These are phyloP conservation scores for Marronus borbonicus DNA, from an alignment of 2,888 invertebrate species.

Conservation along the genomic window DNA sequence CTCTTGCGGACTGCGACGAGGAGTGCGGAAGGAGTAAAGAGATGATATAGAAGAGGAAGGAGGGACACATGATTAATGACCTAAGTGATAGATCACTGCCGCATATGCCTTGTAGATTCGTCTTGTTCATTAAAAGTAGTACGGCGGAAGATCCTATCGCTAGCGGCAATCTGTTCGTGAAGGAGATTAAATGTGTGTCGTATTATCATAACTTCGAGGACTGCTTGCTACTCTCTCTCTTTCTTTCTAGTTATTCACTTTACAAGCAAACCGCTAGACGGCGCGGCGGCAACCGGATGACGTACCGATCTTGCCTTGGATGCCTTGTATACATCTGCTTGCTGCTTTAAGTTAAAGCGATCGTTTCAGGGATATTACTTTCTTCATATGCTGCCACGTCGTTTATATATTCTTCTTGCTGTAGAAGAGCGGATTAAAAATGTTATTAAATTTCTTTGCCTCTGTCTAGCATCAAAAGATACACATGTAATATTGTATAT, in stretches of 20 bases:
- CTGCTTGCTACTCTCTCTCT: background rate
- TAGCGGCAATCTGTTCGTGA: constrained; percentile 46
- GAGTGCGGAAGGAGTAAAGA: background rate
- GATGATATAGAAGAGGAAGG: background rate
- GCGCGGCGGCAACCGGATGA: background rate
- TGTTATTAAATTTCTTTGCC: constrained; percentile 14
- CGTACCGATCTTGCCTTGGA: background rate
- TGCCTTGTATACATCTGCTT: background rate
- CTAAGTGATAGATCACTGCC: constrained; percentile 48
- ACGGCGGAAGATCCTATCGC: constrained; percentile 28
- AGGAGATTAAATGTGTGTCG: constrained; percentile 48
- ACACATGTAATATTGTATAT: background rate
- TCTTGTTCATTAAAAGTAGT: constrained; percentile 51
- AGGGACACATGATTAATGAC: constrained; percentile 45
- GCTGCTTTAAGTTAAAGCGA: background rate
- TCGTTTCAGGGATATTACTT: constrained; percentile 10
- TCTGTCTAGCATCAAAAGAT: background rate
- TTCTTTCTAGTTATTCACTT: background rate
- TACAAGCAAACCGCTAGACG: background rate
- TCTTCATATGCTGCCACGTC: background rate
- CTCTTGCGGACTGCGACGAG: background rate
- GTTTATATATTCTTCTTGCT: background rate
- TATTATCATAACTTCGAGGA: constrained; percentile 46
- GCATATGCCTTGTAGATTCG: constrained; percentile 49
- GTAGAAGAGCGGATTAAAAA: background rate